A percentile compares a stretch with the other conserved stretches of the same genome.
Conservation (phyloP, 1,140 invertebrate species). For the Penaeus vannamei region DNA sequence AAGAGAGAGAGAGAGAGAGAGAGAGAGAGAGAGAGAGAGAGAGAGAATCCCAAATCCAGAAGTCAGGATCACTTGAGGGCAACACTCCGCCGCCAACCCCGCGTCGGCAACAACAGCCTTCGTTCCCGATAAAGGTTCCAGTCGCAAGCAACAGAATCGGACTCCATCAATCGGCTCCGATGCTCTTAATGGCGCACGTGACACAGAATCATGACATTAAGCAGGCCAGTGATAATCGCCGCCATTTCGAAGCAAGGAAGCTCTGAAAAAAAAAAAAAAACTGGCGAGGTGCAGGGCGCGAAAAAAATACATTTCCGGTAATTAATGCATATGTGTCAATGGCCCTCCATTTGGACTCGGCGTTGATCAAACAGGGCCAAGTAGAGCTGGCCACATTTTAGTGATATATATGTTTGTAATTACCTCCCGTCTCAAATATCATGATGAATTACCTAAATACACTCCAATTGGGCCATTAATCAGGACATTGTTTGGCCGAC, state of each 20-base stretch:
- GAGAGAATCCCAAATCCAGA: not conserved
- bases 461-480: slow-evolving; percentile 31
- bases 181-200: too few species aligned
- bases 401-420: slow-evolving; percentile 46
- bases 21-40: not conserved
- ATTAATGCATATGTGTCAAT: slow-evolving; percentile 19
- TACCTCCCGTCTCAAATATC: slow-evolving; percentile 39
- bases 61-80: too few species aligned
- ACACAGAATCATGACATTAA: too few species aligned
- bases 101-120: too few species aligned
- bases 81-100: too few species aligned
- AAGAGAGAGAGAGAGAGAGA: not conserved
- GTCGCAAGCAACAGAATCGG: too few species aligned
- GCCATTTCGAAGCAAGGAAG: too few species aligned
- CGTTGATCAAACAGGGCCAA: slow-evolving; percentile 19
- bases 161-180: too few species aligned
- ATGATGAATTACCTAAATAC: slow-evolving; percentile 42
- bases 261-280: not conserved
- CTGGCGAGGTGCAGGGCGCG: not conserved
- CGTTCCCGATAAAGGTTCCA: too few species aligned
- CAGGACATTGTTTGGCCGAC: slow-evolving; percentile 17
- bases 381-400: slow-evolving; percentile 4
- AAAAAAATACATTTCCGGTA: not conserved
- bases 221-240: too few species aligned
- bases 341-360: slow-evolving; percentile 18